phyloP scores from a whole-genome alignment of 2,888 invertebrate genomes.

The Torymus texanus region DNA sequence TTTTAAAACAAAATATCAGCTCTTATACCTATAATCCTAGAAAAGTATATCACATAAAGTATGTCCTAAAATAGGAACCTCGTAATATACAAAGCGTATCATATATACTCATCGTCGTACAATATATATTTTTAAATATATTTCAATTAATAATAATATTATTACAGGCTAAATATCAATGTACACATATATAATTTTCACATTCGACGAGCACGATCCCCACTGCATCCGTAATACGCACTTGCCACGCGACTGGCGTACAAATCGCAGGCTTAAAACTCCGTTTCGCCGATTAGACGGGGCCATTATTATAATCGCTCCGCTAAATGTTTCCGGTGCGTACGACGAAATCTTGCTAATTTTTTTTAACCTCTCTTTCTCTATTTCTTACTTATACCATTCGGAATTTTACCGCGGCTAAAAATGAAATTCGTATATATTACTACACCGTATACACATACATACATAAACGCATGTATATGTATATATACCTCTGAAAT shows the following conservation, averaged over 20 bases:
- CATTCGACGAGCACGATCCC: background rate
- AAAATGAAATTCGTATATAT: background rate
- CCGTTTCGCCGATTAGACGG: background rate
- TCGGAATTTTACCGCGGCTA: background rate
- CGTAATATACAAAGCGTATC: no score
- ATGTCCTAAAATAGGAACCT: no score
- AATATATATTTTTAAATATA: no score
- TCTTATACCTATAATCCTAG: no score
- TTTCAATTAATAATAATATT: slow-evolving; percentile 12
- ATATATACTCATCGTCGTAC: no score
- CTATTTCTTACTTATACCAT: background rate
- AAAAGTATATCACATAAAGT: no score
- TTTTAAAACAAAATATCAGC: no score
- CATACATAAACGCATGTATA: background rate
- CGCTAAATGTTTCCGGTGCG: slow-evolving; percentile 30
- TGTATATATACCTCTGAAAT: background rate
- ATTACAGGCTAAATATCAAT: slow-evolving; percentile 15
- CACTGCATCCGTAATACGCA: slow-evolving; percentile 15
- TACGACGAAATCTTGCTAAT: background rate
- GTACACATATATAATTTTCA: slow-evolving; percentile 4
- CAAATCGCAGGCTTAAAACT: slow-evolving; percentile 18
- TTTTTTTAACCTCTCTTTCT: slow-evolving; percentile 1
- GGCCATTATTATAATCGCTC: slow-evolving; percentile 21
- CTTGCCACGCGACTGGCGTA: slow-evolving; percentile 5
- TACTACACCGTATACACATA: no score